A percentile compares a stretch with the other conserved stretches of the same genome.
These are phyloP conservation scores for Troides aeacus DNA, from an alignment of 2,888 invertebrate genomes.

Conservation along the genomic window DNA sequence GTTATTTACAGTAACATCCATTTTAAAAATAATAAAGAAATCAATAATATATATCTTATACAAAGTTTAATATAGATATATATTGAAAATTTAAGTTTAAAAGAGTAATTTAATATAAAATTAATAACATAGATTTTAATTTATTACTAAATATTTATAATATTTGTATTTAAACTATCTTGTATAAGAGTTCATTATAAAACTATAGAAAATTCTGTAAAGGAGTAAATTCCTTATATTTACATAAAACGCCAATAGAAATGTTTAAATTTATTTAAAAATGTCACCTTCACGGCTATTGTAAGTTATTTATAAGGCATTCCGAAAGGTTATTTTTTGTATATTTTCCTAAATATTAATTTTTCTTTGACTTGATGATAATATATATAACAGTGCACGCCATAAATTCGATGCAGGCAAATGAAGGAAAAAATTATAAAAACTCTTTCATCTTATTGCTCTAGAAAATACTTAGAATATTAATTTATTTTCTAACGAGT, in stretches of 20 bases:
- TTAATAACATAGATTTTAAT: too few relatives aligned
- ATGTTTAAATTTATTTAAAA: conserved; percentile 7
- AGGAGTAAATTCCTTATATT: not conserved
- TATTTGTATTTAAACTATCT: not conserved
- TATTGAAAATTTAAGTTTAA: too few relatives aligned
- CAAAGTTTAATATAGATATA: too few relatives aligned
- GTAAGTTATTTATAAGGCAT: not conserved
- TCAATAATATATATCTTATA: too few relatives aligned
- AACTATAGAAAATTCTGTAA: not conserved
- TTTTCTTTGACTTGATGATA: not conserved
- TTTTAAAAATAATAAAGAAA: too few relatives aligned
- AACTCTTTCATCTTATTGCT: too few relatives aligned
- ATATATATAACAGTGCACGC: not conserved
- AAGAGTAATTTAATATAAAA: too few relatives aligned
- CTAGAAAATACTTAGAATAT: too few relatives aligned
- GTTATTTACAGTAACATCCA: too few relatives aligned
- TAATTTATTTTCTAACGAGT: too few relatives aligned
- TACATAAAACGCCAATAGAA: conserved; percentile 1
- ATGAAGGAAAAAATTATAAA: not conserved
- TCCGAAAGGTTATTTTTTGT: not conserved
- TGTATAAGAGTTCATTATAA: not conserved
- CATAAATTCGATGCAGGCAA: not conserved
- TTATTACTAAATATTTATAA: not conserved
- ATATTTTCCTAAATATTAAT: not conserved
- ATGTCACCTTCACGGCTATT: conserved; percentile 7